Conservation (phyloP, 2,888 invertebrate species). For the Hypena proboscidalis region DNA sequence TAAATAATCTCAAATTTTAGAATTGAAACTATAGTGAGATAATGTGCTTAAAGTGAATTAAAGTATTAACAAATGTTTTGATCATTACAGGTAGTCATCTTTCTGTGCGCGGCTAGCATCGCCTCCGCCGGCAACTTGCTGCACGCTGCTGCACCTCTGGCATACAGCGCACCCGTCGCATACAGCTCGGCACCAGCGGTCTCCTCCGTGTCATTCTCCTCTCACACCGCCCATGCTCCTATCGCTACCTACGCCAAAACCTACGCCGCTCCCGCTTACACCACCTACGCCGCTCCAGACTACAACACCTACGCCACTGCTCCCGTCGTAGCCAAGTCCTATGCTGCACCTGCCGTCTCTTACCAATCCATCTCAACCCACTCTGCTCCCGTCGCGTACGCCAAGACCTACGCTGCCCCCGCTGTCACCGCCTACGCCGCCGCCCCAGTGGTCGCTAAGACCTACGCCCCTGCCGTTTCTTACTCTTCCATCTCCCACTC, state of each 20-base stretch:
- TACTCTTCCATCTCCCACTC: slow-evolving; percentile 40
- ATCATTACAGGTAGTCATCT: slow-evolving; percentile 79
- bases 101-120: slow-evolving; percentile 85
- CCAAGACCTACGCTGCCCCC: slow-evolving; percentile 51
- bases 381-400: slow-evolving; percentile 57
- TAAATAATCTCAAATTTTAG: too few relatives aligned
- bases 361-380: slow-evolving; percentile 56
- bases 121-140: slow-evolving; percentile 86
- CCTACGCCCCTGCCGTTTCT: slow-evolving; percentile 34
- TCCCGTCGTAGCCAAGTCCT: slow-evolving; percentile 60
- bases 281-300: slow-evolving; percentile 80
- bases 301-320: slow-evolving; percentile 59
- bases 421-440: slow-evolving; percentile 57
- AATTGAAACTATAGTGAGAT: too few relatives aligned
- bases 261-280: slow-evolving; percentile 55
- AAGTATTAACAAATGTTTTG: too few relatives aligned
- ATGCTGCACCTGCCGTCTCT: slow-evolving; percentile 61
- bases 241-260: slow-evolving; percentile 45
- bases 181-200: slow-evolving; percentile 67
- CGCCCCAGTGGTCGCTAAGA: slow-evolving; percentile 40
- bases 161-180: slow-evolving; percentile 71
- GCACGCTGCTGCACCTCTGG: slow-evolving; percentile 62
- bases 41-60: too few relatives aligned
- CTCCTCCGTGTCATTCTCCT: slow-evolving; percentile 46
- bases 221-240: slow-evolving; percentile 44